A percentile compares a stretch with the other conserved stretches of the same genome.
Conservation (phyloP, 2,113 vertebrate genomes). For the Rhadina sibilatrix region DNA sequence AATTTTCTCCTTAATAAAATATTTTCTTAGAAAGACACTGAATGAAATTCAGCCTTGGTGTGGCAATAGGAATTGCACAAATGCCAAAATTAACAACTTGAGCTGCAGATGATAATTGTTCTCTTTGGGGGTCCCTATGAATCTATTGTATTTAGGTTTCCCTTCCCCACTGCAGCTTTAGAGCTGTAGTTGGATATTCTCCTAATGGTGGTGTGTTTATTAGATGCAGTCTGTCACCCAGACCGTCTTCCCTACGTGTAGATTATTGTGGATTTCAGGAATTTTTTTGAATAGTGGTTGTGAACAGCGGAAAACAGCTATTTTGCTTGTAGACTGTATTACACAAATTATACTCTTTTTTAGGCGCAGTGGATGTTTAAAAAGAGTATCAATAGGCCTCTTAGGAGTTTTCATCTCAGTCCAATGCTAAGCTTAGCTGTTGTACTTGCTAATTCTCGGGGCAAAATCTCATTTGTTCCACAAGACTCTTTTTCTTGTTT, state of each 20-base stretch:
- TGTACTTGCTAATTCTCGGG: constrained; percentile 62
- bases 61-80: neutral
- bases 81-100: neutral
- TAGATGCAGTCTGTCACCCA: neutral
- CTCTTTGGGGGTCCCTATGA: neutral
- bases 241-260: neutral
- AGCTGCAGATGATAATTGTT: neutral
- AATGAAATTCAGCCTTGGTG: neutral
- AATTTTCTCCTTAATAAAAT: neutral
- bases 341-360: neutral
- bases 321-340: neutral
- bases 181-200: neutral
- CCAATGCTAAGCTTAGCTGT: constrained; percentile 15
- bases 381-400: constrained; percentile 30
- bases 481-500: constrained; percentile 62
- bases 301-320: neutral
- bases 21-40: neutral
- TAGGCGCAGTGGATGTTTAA: neutral
- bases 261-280: neutral
- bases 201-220: neutral
- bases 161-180: neutral
- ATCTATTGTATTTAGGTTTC: neutral
- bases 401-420: constrained; percentile 53
- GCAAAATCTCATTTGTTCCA: constrained; percentile 69
- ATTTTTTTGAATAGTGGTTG: neutral